phyloP scores from a whole-genome alignment of 2,113 vertebrate species.

The Hystrix cristata region DNA sequence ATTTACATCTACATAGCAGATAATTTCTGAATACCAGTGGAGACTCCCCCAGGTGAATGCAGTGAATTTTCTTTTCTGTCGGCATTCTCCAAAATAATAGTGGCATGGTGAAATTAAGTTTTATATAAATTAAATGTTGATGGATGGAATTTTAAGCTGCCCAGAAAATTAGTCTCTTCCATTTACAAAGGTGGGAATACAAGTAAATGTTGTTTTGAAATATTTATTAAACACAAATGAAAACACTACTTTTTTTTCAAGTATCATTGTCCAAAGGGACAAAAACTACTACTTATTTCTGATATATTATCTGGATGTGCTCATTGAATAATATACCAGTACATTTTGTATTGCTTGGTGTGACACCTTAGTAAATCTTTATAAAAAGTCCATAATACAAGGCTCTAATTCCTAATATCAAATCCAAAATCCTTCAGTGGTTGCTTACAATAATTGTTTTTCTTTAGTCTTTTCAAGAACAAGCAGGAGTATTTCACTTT shows the following conservation, averaged over 20 bases:
- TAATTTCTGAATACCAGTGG: neutral
- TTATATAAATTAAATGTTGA: neutral
- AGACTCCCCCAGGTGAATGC: neutral
- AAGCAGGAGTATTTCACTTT: neutral
- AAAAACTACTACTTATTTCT: neutral
- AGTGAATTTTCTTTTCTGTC: neutral
- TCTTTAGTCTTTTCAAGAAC: neutral
- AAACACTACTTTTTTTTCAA: neutral
- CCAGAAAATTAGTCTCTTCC: neutral
- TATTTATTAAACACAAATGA: slow-evolving; percentile 40
- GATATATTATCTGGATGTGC: neutral
- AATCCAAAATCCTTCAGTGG: neutral
- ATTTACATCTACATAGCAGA: neutral
- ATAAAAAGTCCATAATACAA: neutral
- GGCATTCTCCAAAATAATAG: neutral
- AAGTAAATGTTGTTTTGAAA: neutral
- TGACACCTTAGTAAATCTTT: neutral
- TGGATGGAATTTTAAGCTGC: neutral
- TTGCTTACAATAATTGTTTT: neutral
- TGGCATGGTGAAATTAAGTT: neutral
- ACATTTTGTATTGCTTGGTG: neutral
- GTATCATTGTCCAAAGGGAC: neutral
- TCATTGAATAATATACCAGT: neutral
- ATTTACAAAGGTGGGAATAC: neutral
- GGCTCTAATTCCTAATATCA: neutral